A percentile compares a stretch with the other conserved stretches of the same genome.
These are phyloP conservation scores for Bradysia coprophila DNA, from an alignment of 1,140 invertebrate genomes.

Conservation along the genomic window DNA sequence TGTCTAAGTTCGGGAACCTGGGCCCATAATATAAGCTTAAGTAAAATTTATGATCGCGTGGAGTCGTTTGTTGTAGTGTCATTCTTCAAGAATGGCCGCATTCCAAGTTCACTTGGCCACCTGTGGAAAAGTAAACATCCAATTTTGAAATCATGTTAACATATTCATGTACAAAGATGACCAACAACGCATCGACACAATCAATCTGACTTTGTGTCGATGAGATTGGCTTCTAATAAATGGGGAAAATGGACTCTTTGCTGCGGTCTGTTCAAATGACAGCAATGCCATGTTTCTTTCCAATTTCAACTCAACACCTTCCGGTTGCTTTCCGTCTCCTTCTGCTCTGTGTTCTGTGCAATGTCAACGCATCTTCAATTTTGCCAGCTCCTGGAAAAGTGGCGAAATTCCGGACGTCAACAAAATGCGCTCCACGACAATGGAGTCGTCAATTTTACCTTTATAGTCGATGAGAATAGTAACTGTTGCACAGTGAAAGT, in stretches of 20 bases:
- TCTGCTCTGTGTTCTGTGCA: slow-evolving; percentile 86
- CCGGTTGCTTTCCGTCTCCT: slow-evolving; percentile 79
- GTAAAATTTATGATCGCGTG: slow-evolving; percentile 74
- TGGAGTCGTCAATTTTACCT: slow-evolving; percentile 25
- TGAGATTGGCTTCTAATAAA: slow-evolving; percentile 79
- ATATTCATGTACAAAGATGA: no score
- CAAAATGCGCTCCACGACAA: not conserved
- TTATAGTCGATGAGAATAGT: slow-evolving; percentile 89
- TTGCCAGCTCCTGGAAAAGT: slow-evolving; percentile 40
- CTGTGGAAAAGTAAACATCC: slow-evolving; percentile 28
- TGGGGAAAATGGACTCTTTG: slow-evolving; percentile 91
- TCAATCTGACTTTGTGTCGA: slow-evolving; percentile 89
- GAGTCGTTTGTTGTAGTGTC: slow-evolving; percentile 74
- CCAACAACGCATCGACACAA: no score
- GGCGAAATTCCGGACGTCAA: not conserved
- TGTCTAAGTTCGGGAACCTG: slow-evolving; percentile 89
- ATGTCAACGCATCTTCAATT: slow-evolving; percentile 88
- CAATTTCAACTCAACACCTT: slow-evolving; percentile 51
- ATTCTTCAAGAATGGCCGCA: slow-evolving; percentile 82
- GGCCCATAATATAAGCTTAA: slow-evolving; percentile 88
- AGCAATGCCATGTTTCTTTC: slow-evolving; percentile 82
- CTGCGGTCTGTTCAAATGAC: slow-evolving; percentile 91
- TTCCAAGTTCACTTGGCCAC: slow-evolving; percentile 96
- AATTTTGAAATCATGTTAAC: slow-evolving; percentile 5
- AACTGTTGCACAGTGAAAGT: slow-evolving; percentile 94